phyloP scores from a whole-genome alignment of 1,140 invertebrate genomes.

The Megalopta genalis region DNA sequence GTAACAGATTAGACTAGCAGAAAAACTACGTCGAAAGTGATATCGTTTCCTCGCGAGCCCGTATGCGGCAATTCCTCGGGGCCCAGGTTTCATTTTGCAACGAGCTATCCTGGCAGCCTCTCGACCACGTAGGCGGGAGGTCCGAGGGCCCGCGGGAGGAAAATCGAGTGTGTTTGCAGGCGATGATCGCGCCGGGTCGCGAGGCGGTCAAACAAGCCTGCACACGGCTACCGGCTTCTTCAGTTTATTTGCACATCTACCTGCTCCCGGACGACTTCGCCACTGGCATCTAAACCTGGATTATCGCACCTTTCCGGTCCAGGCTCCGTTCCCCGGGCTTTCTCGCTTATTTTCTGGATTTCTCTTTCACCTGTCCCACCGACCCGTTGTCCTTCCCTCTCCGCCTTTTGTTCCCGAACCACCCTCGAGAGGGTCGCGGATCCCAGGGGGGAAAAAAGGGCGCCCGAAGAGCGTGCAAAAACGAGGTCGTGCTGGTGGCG shows the following conservation, averaged over 20 bases:
- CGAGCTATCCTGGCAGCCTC: too few species aligned
- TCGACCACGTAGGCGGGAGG: too few species aligned
- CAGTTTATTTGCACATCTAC: slow-evolving; percentile 30
- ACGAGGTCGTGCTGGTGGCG: slow-evolving; percentile 18
- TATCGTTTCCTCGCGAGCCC: too few species aligned
- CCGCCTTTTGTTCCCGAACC: neutral
- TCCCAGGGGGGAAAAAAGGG: too few species aligned
- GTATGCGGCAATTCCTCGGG: too few species aligned
- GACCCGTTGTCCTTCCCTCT: neutral
- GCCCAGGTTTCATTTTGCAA: too few species aligned
- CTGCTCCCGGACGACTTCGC: neutral
- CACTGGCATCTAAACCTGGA: slow-evolving; percentile 14
- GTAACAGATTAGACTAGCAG: too few species aligned
- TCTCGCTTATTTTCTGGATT: neutral
- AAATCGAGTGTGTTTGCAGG: neutral
- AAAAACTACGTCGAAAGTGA: too few species aligned
- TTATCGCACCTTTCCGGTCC: slow-evolving; percentile 9
- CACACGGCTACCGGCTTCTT: neutral
- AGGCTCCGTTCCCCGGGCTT: neutral
- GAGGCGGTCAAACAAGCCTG: neutral
- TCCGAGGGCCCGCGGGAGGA: too few species aligned
- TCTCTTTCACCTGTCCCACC: neutral
- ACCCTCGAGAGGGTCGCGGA: neutral
- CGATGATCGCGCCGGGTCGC: neutral
- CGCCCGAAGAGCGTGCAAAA: slow-evolving; percentile 30